Evolutionary conservation across 2,113 vertebrate genomes (phyloP), one percentile per base, ranked within the genome.

Genomic region (Corythornis vintsioides): DNA sequence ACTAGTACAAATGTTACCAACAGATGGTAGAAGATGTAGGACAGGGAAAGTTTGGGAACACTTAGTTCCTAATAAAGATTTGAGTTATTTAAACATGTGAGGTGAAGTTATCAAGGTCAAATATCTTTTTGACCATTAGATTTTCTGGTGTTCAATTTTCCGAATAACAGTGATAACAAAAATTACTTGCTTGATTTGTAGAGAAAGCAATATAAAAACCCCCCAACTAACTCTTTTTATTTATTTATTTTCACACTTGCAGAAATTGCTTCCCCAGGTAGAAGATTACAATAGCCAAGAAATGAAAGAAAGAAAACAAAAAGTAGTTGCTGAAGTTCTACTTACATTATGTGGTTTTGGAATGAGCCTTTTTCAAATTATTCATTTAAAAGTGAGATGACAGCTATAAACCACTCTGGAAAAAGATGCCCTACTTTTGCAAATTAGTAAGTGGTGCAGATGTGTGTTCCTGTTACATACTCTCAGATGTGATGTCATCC

Each of bases 201-300:
- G 17, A 48, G 8, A 76, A 86, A 43, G 1, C 28, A 61, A 28
- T 35, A 66, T 8, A 22, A 25, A 26, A 52, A 4, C 9, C 21
- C 11, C 6, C 9, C 15, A 31, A 3, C 0, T 1, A 40, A 42
- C 9, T 50, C 1, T 47, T 63, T 38, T 47, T 9, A 20, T 71
- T 79, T 81, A 53, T 10, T 78, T 66, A 10, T 61, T 88, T 33
- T 0, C 4, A 31, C 4, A 16, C 28, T 77, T 74, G 17, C 6
- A 55, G 33, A 63, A 74, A 2, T 22, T 92, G 2, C 4, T 83
- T 72, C 16, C 8, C 0, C 1, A 50, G 9, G 11, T 18, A 53
- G 40, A 48, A 80, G 5, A 19, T 1, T 0, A n/a, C 7, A 70
- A 35, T 16, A 65, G 10, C 7, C 72, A 52, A 74, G 15, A 86